Evolutionary conservation across 2,113 vertebrate species (phyloP).

Genomic region (Saccopteryx bilineata): DNA sequence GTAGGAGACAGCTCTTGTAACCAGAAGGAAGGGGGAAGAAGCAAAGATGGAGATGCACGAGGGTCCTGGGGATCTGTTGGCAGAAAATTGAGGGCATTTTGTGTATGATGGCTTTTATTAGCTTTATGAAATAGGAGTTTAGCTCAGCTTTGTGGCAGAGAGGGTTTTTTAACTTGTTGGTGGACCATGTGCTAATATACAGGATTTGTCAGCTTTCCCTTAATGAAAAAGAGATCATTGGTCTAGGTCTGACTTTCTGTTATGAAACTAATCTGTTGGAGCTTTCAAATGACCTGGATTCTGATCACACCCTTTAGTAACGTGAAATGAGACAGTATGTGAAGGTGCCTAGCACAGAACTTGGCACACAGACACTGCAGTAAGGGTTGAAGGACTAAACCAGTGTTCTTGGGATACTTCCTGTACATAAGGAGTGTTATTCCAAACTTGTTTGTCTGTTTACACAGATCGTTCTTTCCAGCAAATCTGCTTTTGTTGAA

Average conservation of each 20-base stretch:
- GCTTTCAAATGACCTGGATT: background rate
- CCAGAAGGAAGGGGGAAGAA: background rate
- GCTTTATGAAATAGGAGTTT: background rate
- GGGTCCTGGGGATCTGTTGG: background rate
- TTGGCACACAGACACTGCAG: background rate
- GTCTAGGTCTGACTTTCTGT: constrained; percentile 47
- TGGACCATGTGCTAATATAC: background rate
- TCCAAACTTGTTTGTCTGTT: constrained; percentile 63
- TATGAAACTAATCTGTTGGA: constrained; percentile 10
- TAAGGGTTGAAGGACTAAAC: background rate
- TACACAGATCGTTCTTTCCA: constrained; percentile 58
- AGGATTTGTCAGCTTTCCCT: constrained; percentile 27
- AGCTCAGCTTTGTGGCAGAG: background rate
- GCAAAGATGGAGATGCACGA: background rate
- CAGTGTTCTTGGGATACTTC: constrained; percentile 40
- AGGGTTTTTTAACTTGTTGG: background rate
- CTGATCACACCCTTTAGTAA: constrained; percentile 23
- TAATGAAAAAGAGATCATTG: background rate
- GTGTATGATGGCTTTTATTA: background rate
- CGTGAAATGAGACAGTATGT: constrained; percentile 7
- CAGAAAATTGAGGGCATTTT: background rate
- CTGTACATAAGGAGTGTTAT: constrained; percentile 31
- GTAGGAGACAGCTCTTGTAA: background rate
- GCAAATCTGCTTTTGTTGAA: constrained; percentile 65
- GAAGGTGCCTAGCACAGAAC: background rate